phyloP scores from a whole-genome alignment of 2,888 invertebrate species.

The Synergus laeviventris region DNA sequence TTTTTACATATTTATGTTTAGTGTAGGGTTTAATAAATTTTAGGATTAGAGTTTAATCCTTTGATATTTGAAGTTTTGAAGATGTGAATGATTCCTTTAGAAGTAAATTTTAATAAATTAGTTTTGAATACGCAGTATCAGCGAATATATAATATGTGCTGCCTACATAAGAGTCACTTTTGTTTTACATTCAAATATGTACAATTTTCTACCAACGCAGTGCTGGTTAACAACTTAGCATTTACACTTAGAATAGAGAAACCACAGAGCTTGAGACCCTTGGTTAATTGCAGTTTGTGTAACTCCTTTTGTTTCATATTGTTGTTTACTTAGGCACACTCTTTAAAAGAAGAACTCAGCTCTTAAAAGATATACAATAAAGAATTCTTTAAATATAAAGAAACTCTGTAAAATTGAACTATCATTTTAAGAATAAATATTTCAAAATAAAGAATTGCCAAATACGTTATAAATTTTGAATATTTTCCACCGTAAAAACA shows the following conservation, averaged over 20 bases:
- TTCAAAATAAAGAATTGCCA: no score
- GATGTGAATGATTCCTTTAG: neutral
- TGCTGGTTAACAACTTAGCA: constrained; percentile 29
- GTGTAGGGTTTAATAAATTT: neutral
- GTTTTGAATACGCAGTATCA: constrained; percentile 9
- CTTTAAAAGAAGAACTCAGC: neutral
- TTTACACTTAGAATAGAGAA: constrained; percentile 25
- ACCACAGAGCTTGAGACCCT: constrained; percentile 3
- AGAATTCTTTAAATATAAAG: no score
- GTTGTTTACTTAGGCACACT: neutral
- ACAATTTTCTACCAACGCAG: constrained; percentile 37
- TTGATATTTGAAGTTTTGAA: no score
- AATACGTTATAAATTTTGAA: no score
- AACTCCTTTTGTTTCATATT: neutral
- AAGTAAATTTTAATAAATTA: neutral
- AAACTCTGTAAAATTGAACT: no score
- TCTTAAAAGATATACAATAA: neutral
- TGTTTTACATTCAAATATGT: constrained; percentile 20
- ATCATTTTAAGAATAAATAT: no score
- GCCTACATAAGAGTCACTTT: constrained; percentile 31
- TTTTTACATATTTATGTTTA: neutral
- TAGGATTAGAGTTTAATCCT: no score
- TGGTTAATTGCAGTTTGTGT: constrained; percentile 24
- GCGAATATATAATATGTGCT: constrained; percentile 3
- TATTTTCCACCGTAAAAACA: no score